Base-by-base conservation (phyloP, 1,140 invertebrate genomes). In the Sarcophaga bullata region DNA sequence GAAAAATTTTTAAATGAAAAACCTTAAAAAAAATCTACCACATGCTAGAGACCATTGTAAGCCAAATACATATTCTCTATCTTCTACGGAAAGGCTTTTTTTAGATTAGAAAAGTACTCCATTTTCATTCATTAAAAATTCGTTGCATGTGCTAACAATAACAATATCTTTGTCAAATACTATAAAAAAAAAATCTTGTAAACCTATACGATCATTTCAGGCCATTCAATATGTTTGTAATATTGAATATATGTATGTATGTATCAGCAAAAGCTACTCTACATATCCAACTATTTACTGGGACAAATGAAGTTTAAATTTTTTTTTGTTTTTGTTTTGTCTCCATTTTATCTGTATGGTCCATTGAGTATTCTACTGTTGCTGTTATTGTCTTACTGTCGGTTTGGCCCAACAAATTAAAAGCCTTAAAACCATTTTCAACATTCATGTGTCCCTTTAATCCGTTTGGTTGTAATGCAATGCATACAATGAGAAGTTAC, bases 381-480 rank as follows among this genome's bases (percentile, higher is more conserved):
- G 13, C n/a, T n/a, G 15, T 76, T 48, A n/a, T 49, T 76, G n/a
- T 78, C 17, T 50, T 50, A 25, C 48, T 78, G 25, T 37, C 25
- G 48, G 47, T 78, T 78, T 50, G 37, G 80, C 80, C 82, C 82
- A 75, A 46, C 73, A 83, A 83, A 83, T 83, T 83, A 83, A 83
- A 83, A 83, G 80, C 68, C 73, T 81, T 68, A 73, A 83, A 83
- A 80, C 82, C 73, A 83, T 78, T 37, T 83, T 83, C 73, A 80
- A 83, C 82, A 78, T 83, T 83, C 81, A 83, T 78, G 19, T 80
- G 68, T 81, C 80, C 80, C 68, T 8, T 73, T 81, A 37, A 37
- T 37, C 73, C 68, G 17, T 10, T 80, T 52, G n/a, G 37, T 76
- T 8, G n/a, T 58, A 58, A 58, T n/a, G n/a, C 15, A 58, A 13